Evolutionary conservation across 2,113 vertebrate genomes (phyloP).

Genomic region (Erythrocercus mccallii): DNA sequence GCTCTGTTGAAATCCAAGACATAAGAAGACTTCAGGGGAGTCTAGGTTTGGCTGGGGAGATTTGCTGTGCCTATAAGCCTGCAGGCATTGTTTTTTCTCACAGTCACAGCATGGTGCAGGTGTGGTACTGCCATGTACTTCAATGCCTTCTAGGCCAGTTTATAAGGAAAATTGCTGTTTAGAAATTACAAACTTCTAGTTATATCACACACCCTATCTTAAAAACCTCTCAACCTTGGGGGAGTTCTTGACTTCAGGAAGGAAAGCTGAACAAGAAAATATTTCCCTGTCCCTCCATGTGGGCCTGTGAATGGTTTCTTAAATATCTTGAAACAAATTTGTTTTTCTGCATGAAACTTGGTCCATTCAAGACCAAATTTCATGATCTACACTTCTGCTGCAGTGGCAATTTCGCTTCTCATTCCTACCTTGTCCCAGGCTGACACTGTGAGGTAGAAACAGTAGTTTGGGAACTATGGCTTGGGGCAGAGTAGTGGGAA

Average conservation of each 20-base stretch:
- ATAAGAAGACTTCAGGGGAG: background rate
- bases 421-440: background rate
- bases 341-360: background rate
- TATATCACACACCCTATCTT: background rate
- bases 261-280: background rate
- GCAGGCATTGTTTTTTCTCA: background rate
- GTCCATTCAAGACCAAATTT: background rate
- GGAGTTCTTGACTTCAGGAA: background rate
- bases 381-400: background rate
- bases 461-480: background rate
- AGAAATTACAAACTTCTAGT: background rate
- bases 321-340: background rate
- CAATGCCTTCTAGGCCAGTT: background rate
- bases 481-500: background rate
- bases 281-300: background rate
- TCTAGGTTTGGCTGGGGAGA: background rate
- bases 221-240: background rate
- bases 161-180: background rate
- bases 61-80: background rate
- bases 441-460: background rate
- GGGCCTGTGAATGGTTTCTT: background rate
- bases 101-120: background rate
- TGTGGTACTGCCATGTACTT: background rate
- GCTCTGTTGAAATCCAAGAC: background rate
- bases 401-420: background rate